Conservation (phyloP, 2,888 invertebrate genomes). For the Sialis lutaria region DNA sequence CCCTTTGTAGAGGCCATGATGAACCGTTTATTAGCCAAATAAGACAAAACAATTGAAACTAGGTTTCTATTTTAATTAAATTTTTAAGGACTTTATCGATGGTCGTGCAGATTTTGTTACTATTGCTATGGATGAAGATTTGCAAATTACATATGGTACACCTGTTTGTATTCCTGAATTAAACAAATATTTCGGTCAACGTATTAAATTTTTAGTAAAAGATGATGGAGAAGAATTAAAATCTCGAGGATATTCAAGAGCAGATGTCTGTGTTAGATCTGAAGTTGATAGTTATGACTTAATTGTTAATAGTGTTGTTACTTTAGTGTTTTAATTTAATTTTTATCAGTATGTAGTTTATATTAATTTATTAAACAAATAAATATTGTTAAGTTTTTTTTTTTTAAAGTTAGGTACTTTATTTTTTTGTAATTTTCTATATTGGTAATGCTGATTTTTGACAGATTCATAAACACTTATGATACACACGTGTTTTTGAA, state of each 20-base stretch:
- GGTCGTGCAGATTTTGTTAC: slow-evolving; percentile 28
- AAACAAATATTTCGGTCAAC: slow-evolving; percentile 28
- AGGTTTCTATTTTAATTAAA: no score
- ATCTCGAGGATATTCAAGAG: slow-evolving; percentile 23
- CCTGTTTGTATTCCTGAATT: slow-evolving; percentile 30
- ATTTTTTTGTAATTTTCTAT: no score
- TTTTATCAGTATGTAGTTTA: not conserved
- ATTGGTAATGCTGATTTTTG: no score
- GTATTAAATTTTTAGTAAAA: slow-evolving; percentile 27
- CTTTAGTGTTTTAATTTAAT: slow-evolving; percentile 20
- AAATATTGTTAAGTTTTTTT: no score
- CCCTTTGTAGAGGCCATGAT: not conserved
- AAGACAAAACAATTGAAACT: not conserved
- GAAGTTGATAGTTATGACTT: slow-evolving; percentile 33
- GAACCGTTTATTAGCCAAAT: not conserved
- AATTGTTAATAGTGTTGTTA: slow-evolving; percentile 27
- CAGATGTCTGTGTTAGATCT: slow-evolving; percentile 31
- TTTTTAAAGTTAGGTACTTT: no score
- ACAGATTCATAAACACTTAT: no score
- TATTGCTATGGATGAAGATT: slow-evolving; percentile 27
- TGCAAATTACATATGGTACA: slow-evolving; percentile 27
- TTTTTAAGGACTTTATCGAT: slow-evolving; percentile 29
- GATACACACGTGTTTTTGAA: no score
- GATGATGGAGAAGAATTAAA: slow-evolving; percentile 25
- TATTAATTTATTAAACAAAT: no score